phyloP scores from a whole-genome alignment of 2,888 invertebrate genomes.

The Liopterus haemorrhoidalis region DNA sequence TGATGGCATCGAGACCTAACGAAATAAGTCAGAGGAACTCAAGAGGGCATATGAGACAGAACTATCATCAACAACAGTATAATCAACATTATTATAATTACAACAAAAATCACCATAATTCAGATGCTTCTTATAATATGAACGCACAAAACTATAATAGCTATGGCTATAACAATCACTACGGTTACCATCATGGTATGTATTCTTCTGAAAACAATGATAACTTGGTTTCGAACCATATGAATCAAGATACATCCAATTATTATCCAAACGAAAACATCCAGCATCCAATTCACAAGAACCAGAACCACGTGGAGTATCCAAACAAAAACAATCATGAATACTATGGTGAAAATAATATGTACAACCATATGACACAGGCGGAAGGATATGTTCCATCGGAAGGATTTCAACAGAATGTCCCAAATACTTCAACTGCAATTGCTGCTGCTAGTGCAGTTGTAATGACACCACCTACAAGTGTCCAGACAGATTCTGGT shows the following conservation, averaged over 20 bases:
- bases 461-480: slow-evolving; percentile 57
- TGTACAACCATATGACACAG: slow-evolving; percentile 44
- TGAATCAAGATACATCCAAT: slow-evolving; percentile 33
- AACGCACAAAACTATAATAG: slow-evolving; percentile 39
- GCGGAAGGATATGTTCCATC: slow-evolving; percentile 46
- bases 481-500: slow-evolving; percentile 54
- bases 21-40: slow-evolving; percentile 34
- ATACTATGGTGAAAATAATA: slow-evolving; percentile 55
- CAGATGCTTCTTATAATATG: slow-evolving; percentile 37
- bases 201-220: slow-evolving; percentile 41
- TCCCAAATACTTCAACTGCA: slow-evolving; percentile 44
- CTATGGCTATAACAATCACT: slow-evolving; percentile 42
- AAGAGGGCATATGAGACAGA: slow-evolving; percentile 37
- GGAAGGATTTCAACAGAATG: slow-evolving; percentile 45
- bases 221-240: slow-evolving; percentile 34
- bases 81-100: slow-evolving; percentile 50
- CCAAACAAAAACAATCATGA: slow-evolving; percentile 40
- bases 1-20: slow-evolving; percentile 30
- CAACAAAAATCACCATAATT: slow-evolving; percentile 50
- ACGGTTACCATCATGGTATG: slow-evolving; percentile 39
- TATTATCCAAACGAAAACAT: slow-evolving; percentile 42
- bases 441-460: slow-evolving; percentile 49
- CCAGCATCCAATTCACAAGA: slow-evolving; percentile 40
- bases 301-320: slow-evolving; percentile 38
- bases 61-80: slow-evolving; percentile 46